Conservation (phyloP, 2,888 invertebrate species). For the Leptothorax acervorum region DNA sequence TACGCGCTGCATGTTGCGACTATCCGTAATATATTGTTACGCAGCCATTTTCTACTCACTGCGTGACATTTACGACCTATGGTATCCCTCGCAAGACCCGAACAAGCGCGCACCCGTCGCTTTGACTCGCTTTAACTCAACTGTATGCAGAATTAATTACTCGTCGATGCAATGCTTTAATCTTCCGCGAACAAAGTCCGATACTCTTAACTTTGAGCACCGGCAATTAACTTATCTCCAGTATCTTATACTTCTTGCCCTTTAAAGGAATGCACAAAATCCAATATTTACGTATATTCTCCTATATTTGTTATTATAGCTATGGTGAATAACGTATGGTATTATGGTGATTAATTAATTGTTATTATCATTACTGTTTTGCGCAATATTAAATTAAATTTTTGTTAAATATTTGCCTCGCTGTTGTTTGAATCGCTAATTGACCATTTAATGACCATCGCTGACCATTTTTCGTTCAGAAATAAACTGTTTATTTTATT, state of each 20-base stretch:
- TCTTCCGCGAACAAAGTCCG: neutral
- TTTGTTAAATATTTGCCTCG: neutral
- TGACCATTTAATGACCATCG: no score
- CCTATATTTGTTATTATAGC: neutral
- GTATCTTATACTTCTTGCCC: neutral
- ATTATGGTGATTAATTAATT: neutral
- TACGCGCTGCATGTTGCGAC: neutral
- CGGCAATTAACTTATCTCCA: neutral
- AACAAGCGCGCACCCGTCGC: neutral
- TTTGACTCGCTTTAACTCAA: conserved; percentile 15
- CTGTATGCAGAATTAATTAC: neutral
- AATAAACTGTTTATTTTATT: neutral
- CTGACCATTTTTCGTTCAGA: neutral
- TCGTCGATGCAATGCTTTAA: neutral
- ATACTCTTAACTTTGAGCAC: neutral
- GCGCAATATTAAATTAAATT: neutral
- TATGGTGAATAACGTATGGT: neutral
- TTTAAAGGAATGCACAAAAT: neutral
- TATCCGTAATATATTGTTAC: conserved; percentile 15
- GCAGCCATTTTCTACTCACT: conserved; percentile 12
- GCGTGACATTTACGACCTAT: conserved; percentile 37
- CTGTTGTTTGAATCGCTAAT: neutral
- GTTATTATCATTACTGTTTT: neutral
- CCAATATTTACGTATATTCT: neutral
- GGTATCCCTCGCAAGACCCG: neutral